Percentiles rank a stretch among this genome's conserved stretches.
Conservation (phyloP, 1,140 invertebrate species). For the Drosophila repleta region DNA sequence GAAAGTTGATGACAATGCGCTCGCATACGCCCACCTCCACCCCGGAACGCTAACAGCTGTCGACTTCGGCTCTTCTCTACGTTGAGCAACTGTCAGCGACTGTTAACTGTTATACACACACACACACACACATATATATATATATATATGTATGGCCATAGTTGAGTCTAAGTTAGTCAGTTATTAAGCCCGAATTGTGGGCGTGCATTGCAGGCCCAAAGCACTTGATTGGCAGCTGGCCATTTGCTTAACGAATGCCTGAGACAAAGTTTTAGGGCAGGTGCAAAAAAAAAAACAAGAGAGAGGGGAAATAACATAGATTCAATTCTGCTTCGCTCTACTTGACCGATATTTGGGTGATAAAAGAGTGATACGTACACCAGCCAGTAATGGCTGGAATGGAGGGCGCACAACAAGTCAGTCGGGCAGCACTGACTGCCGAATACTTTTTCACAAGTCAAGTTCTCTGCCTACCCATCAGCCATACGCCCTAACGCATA, state of each 20-base stretch:
- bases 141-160: constrained; percentile 1
- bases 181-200: constrained; percentile 31
- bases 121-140: background rate
- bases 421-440: no score
- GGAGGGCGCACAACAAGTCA: background rate
- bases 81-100: constrained; percentile 56
- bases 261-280: constrained; percentile 36
- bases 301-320: no score
- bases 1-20: constrained; percentile 73
- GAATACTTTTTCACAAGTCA: no score
- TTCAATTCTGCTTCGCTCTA: no score
- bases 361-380: background rate
- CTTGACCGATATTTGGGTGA: background rate
- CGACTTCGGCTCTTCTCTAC: background rate
- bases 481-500: no score
- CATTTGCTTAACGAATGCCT: constrained; percentile 49
- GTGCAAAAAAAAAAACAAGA: constrained; percentile 29
- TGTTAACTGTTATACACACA: constrained; percentile 23
- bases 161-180: constrained; percentile 16
- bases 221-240: constrained; percentile 77
- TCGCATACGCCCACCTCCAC: constrained; percentile 10
- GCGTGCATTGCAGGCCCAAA: constrained; percentile 37
- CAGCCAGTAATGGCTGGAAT: background rate
- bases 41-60: background rate
- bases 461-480: no score